Percentiles rank a stretch among this genome's conserved stretches.
Conservation (phyloP, 2,888 invertebrate genomes). For the Hemaris fuciformis region DNA sequence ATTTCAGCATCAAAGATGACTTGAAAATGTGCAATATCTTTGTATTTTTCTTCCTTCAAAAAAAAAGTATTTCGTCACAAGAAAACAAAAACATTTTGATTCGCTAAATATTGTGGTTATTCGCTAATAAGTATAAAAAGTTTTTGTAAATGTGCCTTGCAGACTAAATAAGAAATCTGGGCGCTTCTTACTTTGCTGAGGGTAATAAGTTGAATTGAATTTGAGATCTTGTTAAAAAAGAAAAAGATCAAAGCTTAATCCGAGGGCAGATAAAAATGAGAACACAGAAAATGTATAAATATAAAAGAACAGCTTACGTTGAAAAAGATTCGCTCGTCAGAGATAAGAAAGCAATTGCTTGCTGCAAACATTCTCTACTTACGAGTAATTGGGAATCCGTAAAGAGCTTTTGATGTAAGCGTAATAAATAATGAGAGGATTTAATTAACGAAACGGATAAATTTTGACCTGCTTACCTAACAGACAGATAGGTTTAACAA, state of each 20-base stretch:
- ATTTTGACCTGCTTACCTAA: neutral
- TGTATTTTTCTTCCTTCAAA: neutral
- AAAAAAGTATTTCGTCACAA: neutral
- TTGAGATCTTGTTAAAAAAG: conserved; percentile 3
- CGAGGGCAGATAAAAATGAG: neutral
- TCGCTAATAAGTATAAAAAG: neutral
- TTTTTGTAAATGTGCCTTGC: neutral
- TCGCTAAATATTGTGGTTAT: neutral
- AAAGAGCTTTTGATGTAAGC: conserved; percentile 38
- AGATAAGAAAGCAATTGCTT: conserved; percentile 46
- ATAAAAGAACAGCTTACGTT: conserved; percentile 8
- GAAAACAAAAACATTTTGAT: neutral
- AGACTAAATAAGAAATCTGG: conserved; percentile 6
- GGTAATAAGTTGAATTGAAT: conserved; percentile 1
- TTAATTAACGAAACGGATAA: conserved; percentile 29
- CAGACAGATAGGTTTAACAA: neutral
- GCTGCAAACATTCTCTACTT: conserved; percentile 39
- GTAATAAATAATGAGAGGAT: conserved; percentile 39
- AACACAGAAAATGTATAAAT: conserved; percentile 3
- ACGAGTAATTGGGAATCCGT: conserved; percentile 24
- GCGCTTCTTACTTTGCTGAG: neutral
- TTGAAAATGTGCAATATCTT: neutral
- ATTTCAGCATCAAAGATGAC: neutral
- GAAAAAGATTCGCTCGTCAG: conserved; percentile 30
- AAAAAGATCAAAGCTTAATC: neutral